A percentile compares a stretch with the other conserved stretches of the same genome.
Conservation (phyloP, 2,888 invertebrate genomes). For the Plagodis pulveraria region DNA sequence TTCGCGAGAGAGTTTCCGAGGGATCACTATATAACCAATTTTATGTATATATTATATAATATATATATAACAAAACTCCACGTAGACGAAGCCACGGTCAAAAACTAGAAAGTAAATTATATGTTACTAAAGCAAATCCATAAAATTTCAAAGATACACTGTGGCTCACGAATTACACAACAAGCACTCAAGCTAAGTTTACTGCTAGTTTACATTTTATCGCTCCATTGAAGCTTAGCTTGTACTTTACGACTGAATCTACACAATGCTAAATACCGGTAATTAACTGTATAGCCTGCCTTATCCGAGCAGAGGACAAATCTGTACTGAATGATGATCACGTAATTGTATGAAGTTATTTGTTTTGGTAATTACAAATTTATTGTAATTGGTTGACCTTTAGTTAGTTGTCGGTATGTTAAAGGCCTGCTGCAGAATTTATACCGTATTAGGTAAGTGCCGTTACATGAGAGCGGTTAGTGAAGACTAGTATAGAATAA, state of each 20-base stretch:
- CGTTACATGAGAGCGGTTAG: too few relatives aligned
- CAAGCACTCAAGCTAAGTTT: slow-evolving; percentile 19
- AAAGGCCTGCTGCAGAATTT: not conserved
- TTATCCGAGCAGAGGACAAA: slow-evolving; percentile 26
- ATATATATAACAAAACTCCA: too few relatives aligned
- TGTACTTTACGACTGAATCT: slow-evolving; percentile 30
- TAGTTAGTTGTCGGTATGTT: not conserved
- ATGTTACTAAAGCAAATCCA: slow-evolving; percentile 2
- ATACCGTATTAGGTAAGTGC: too few relatives aligned
- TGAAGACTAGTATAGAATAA: too few relatives aligned
- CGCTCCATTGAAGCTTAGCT: slow-evolving; percentile 36
- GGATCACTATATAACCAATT: too few relatives aligned
- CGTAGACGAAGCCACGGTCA: not conserved
- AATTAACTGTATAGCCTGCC: slow-evolving; percentile 35
- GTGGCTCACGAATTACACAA: slow-evolving; percentile 26
- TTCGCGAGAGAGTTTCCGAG: too few relatives aligned
- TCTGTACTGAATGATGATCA: slow-evolving; percentile 22
- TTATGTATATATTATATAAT: too few relatives aligned
- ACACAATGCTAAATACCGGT: slow-evolving; percentile 33
- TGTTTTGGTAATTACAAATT: slow-evolving; percentile 8
- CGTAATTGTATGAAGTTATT: slow-evolving; percentile 17
- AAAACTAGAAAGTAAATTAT: not conserved
- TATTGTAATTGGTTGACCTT: slow-evolving; percentile 15
- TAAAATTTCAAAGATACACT: slow-evolving; percentile 18
- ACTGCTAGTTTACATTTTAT: slow-evolving; percentile 37